These are phyloP conservation scores for Larimichthys polyactis DNA, from an alignment of 2,113 vertebrate species.

Conservation along the genomic window DNA sequence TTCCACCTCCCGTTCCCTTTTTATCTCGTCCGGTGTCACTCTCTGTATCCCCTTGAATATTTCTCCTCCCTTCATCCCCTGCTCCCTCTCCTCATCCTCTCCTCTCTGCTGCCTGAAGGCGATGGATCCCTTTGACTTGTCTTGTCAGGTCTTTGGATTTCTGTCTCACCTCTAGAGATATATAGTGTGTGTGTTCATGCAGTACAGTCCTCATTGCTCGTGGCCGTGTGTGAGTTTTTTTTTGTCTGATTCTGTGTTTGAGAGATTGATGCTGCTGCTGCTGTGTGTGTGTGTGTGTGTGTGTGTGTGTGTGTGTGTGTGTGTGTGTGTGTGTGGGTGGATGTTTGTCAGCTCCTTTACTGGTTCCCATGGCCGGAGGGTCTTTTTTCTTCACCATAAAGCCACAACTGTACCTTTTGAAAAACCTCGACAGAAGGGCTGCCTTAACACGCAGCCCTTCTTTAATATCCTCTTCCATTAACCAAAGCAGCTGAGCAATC, in stretches of 20 bases:
- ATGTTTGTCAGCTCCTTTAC: constrained; percentile 60
- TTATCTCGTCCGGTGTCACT: constrained; percentile 60
- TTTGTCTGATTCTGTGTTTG: constrained; percentile 29
- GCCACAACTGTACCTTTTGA: constrained; percentile 52
- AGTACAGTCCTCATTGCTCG: constrained; percentile 47
- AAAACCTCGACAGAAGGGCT: constrained; percentile 23
- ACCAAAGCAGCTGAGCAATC: constrained; percentile 19
- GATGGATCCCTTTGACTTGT: constrained; percentile 73
- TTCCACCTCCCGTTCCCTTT: constrained; percentile 51
- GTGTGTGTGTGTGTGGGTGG: constrained; percentile 2
- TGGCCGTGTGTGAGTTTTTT: constrained; percentile 42
- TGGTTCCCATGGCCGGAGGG: constrained; percentile 55
- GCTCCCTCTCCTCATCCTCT: constrained; percentile 59
- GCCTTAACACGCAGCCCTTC: constrained; percentile 13
- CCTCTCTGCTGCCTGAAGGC: constrained; percentile 61
- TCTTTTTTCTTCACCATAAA: constrained; percentile 50
- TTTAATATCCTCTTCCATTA: constrained; percentile 54
- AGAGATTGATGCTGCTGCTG: constrained; percentile 35
- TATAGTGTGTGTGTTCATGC: constrained; percentile 61
- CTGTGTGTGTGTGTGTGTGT: constrained; percentile 5
- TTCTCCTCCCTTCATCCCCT: constrained; percentile 52
- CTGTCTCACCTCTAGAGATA: constrained; percentile 70
- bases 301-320: constrained; percentile 10
- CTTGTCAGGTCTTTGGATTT: constrained; percentile 79
- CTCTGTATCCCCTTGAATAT: constrained; percentile 55